phyloP scores from a whole-genome alignment of 2,797 vertebrate species.

The Onychomys arenicola region DNA sequence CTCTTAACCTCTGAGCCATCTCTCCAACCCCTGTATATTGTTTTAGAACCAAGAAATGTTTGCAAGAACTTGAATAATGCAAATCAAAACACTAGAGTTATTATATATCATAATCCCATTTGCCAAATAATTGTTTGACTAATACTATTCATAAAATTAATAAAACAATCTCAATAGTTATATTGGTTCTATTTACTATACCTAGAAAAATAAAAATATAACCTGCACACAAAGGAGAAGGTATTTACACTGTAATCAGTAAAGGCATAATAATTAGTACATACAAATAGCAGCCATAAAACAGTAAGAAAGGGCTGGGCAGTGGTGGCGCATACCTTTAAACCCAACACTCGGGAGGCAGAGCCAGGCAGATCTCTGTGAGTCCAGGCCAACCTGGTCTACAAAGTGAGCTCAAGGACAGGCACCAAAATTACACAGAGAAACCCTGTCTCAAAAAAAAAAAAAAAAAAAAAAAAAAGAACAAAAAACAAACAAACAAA shows the following conservation, averaged over 20 bases:
- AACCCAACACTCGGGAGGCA: no score
- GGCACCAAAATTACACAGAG: no score
- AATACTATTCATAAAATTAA: slow-evolving; percentile 22
- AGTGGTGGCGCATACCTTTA: no score
- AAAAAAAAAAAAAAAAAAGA: no score
- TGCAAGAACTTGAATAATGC: slow-evolving; percentile 20
- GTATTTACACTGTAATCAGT: slow-evolving; percentile 4
- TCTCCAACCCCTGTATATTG: background rate
- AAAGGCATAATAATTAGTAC: background rate
- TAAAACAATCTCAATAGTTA: slow-evolving; percentile 28
- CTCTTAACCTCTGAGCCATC: background rate
- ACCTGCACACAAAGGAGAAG: background rate
- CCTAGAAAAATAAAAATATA: slow-evolving; percentile 43
- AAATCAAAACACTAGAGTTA: slow-evolving; percentile 4
- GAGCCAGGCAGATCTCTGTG: no score
- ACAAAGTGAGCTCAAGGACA: no score
- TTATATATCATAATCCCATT: slow-evolving; percentile 31
- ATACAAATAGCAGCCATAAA: background rate
- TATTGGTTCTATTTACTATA: slow-evolving; percentile 45
- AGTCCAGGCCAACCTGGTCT: no score
- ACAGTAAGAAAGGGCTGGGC: background rate
- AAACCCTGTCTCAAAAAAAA: no score
- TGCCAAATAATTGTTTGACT: background rate
- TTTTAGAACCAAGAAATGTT: slow-evolving; percentile 36
- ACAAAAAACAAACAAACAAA: no score